These are phyloP conservation scores for Galeopterus variegatus DNA, from an alignment of 2,113 vertebrate genomes.

Conservation along the genomic window DNA sequence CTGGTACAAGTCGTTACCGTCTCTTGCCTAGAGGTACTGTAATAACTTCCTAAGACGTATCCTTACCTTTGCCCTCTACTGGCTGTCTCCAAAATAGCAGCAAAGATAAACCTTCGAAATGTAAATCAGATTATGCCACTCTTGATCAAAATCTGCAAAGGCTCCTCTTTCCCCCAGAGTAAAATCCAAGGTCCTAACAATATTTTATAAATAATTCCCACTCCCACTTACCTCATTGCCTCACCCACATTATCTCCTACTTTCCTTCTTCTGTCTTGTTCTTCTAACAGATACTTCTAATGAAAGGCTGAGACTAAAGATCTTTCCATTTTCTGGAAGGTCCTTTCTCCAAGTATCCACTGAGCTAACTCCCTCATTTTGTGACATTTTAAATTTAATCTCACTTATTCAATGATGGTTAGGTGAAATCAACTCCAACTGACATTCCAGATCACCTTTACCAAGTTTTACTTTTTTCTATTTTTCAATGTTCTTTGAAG, in stretches of 20 bases:
- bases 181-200: not conserved
- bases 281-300: not conserved
- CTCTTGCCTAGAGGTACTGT: not conserved
- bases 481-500: conserved; percentile 46
- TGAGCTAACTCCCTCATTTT: not conserved
- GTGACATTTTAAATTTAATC: not conserved
- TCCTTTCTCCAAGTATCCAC: not conserved
- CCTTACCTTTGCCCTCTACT: not conserved
- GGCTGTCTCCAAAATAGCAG: not conserved
- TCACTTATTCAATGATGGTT: not conserved
- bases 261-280: not conserved
- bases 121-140: not conserved
- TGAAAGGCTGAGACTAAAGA: not conserved
- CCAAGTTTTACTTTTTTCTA: not conserved
- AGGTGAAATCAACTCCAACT: not conserved
- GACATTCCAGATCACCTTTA: conserved; percentile 28
- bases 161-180: not conserved
- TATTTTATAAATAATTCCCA: not conserved
- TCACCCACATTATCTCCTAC: not conserved
- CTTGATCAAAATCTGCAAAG: not conserved
- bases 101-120: not conserved
- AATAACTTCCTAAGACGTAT: not conserved
- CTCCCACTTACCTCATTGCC: not conserved
- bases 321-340: not conserved
- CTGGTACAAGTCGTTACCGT: not conserved